Evolutionary conservation across 1,140 invertebrate species (phyloP), one percentile per base, ranked within the genome.

Genomic region (Matsumurasca onukii): DNA sequence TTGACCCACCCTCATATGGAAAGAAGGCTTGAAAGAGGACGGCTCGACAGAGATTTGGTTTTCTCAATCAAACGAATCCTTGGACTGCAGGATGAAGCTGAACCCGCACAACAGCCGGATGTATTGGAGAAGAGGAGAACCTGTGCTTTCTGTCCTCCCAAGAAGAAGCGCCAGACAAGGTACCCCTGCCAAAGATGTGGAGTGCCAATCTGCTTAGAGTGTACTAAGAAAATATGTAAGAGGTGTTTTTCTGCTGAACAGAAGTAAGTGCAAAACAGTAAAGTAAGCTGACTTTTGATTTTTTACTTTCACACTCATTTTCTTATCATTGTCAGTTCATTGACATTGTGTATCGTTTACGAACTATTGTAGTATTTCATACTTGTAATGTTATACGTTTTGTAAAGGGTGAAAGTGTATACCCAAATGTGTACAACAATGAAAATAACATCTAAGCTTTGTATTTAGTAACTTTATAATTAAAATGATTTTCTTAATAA

Each of bases 161-260:
- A 45, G 39, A 55, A 55, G 51, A 55, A 24, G 51, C 51, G 51
- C 5, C 51, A 55, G 51, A 55, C 51, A 55, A 55, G 51, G 24
- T 55, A 12, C 24, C 51, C 51, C 24, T 55, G 51, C 51, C 5
- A 55, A 12, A 9, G 39, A n/a, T 45, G 39, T 45, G 39, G 39
- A 45, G 39, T 45, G 39, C 39, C 39, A 45, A 45, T 45, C n/a
- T 45, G 39, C n/a, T 45, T 45, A n/a, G 39, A 45, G 39, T 45
- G 39, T 45, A n/a, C 39, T 12, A 45, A 45, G 39, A 45, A 45
- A 45, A 45, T 45, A 12, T 45, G 39, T n/a, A 45, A n/a, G n/a
- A 45, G n/a, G 39, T 45, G 39, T 45, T 45, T 45, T 45, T 45
- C 39, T 12, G 39, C 9, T 45, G n/a, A 9, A 12, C n/a, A 12